Evolutionary conservation across 1,140 invertebrate species (phyloP), one percentile per base, ranked within the genome.

Genomic region (Drosophila bifasciata): DNA sequence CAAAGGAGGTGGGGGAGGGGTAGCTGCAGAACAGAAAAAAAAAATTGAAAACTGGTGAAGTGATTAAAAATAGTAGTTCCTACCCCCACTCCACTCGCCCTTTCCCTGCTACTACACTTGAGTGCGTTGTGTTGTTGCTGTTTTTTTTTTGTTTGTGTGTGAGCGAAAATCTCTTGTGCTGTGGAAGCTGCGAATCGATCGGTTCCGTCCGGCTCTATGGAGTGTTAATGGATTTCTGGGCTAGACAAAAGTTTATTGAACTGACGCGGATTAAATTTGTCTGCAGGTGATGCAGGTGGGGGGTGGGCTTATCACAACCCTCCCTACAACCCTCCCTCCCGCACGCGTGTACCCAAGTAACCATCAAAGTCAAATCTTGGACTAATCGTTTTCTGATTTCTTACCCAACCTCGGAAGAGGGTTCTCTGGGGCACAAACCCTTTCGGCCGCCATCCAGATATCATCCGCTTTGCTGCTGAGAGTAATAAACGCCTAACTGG

Each of bases 371-470:
- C 59, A 78, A 77, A 81, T 86, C 77, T 81, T 81, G 48, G 78
- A 71, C 77, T 88, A 86, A 86, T 86, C 81, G 81, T 62, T 86
- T 88, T 86, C 79, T 88, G 83, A 88, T 88, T 85, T 67, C 79
- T 55, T 75, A 75, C 66, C 61, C 50, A 67, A 46, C 64, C 74
- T 63, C 73, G 11, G 32, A 36, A 67, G 66, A 73, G 50, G 40
- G 43, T 44, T 59, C n/a, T 4, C 41, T 6, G 16, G 23, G 40
- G 25, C 43, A 25, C 5, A 25, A 52, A 52, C 61, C 71, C 64
- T 76, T 71, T 60, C 58, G 40, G 50, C 39, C 25, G 6, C 8
- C 78, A 85, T 85, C 76, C 53, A 68, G 80, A 84, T 79, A 80
- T 32, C 8, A 75, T 70, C 74, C 16, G 46, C 59, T 39, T 71